Evolutionary conservation across 1,140 invertebrate species (phyloP).

Genomic region (Drosophila bipectinata): DNA sequence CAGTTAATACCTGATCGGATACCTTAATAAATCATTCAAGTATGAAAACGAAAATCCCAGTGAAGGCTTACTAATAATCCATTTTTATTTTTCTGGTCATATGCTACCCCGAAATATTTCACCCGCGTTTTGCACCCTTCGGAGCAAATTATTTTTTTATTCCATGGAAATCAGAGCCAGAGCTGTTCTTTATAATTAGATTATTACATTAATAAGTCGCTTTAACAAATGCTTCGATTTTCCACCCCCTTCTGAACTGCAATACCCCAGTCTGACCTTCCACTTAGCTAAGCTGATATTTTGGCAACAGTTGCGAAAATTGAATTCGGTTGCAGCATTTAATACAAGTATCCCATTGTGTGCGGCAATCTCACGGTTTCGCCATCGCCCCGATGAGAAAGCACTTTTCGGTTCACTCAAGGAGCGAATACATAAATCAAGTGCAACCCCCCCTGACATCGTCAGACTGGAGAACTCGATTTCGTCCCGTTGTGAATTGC

Average conservation of each 20-base stretch:
- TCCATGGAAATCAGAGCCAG: constrained; percentile 37
- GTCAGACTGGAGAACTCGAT: constrained; percentile 1
- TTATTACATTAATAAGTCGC: constrained; percentile 80
- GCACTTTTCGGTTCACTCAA: constrained; percentile 60
- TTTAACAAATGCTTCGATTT: constrained; percentile 79
- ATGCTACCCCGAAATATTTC: constrained; percentile 54
- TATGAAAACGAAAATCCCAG: constrained; percentile 37
- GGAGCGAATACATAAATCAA: constrained; percentile 64
- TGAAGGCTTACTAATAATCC: constrained; percentile 62
- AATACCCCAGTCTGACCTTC: constrained; percentile 3
- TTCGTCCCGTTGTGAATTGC: constrained; percentile 33
- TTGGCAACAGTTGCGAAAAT: constrained; percentile 79
- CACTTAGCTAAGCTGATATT: constrained; percentile 48
- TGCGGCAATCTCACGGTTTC: constrained; percentile 9
- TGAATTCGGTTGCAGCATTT: constrained; percentile 66
- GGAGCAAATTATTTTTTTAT: constrained; percentile 49
- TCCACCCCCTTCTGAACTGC: constrained; percentile 20
- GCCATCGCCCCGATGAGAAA: constrained; percentile 54
- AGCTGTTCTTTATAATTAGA: constrained; percentile 73
- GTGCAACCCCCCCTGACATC: constrained; percentile 57
- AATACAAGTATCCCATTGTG: constrained; percentile 53
- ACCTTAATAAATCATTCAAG: constrained; percentile 28
- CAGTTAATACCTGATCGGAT: constrained; percentile 35
- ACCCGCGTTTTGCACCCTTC: constrained; percentile 48
- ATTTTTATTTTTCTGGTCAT: constrained; percentile 25